Evolutionary conservation across 2,113 vertebrate genomes (phyloP).

Genomic region (Phyllostomus hastatus): DNA sequence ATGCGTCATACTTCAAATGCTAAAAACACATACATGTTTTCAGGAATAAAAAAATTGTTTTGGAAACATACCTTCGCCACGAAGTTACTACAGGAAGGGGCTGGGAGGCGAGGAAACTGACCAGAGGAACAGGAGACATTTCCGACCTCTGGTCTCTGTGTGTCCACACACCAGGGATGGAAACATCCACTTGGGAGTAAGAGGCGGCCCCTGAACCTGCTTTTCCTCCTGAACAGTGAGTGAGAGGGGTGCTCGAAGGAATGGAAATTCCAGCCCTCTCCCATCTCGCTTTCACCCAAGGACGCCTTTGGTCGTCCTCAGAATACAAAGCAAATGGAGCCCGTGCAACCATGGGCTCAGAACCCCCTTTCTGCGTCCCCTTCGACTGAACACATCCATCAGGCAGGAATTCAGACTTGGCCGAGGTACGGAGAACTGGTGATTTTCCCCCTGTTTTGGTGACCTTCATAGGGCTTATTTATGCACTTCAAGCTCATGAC

Average conservation of each 20-base stretch:
- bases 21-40: not conserved
- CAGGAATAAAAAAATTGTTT: not conserved
- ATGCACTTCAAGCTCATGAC: constrained; percentile 82
- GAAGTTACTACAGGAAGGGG: not conserved
- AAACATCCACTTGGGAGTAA: constrained; percentile 9
- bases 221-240: not conserved
- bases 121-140: constrained; percentile 55
- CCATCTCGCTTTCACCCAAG: constrained; percentile 10
- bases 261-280: not conserved
- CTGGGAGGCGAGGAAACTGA: not conserved
- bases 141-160: constrained; percentile 62
- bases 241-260: not conserved
- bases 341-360: constrained; percentile 48
- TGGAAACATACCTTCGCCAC: not conserved
- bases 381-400: constrained; percentile 68
- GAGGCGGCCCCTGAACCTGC: constrained; percentile 37
- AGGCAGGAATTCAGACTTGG: constrained; percentile 79
- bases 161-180: constrained; percentile 38
- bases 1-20: not conserved
- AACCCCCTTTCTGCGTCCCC: constrained; percentile 51
- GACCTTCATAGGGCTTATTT: constrained; percentile 82
- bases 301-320: not conserved
- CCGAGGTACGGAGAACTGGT: constrained; percentile 74
- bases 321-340: constrained; percentile 35
- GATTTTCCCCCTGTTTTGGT: constrained; percentile 80